Evolutionary conservation across 2,888 invertebrate genomes (phyloP).

Genomic region (Melieria picta): DNA sequence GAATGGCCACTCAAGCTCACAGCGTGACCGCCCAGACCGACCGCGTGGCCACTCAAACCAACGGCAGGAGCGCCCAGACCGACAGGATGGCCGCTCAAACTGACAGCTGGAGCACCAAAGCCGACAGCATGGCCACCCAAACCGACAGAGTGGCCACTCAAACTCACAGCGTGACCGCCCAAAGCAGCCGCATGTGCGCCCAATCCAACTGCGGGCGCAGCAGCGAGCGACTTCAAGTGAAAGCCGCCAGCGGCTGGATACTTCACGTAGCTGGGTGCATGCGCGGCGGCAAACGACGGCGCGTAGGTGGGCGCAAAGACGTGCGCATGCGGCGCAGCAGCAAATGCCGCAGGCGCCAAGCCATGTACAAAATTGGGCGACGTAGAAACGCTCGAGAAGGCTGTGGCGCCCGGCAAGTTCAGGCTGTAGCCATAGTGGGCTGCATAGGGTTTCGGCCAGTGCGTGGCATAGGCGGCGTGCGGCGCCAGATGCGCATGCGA

Average conservation of each 20-base stretch:
- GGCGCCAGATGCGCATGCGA: conserved; percentile 18
- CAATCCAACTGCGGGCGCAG: not conserved
- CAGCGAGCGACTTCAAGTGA: conserved; percentile 18
- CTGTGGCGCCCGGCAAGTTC: conserved; percentile 51
- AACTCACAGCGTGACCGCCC: no score
- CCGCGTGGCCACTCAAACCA: no score
- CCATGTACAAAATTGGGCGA: not conserved
- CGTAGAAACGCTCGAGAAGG: conserved; percentile 46
- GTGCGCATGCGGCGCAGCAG: conserved; percentile 8
- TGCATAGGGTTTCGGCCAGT: conserved; percentile 60
- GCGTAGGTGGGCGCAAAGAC: conserved; percentile 1
- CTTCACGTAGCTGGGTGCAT: conserved; percentile 27
- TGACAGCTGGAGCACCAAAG: not conserved
- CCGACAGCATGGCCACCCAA: no score
- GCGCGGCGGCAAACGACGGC: not conserved
- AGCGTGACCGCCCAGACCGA: no score
- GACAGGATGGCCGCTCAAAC: no score
- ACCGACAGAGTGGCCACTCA: no score
- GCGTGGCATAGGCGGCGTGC: conserved; percentile 24
- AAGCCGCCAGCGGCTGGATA: conserved; percentile 23
- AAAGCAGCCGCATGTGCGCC: no score
- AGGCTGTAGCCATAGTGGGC: conserved; percentile 60
- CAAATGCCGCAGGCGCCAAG: conserved; percentile 3
- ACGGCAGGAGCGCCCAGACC: no score
- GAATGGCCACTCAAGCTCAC: not conserved